Conservation (phyloP, 2,888 invertebrate genomes). For the Cataglyphis cursor region DNA sequence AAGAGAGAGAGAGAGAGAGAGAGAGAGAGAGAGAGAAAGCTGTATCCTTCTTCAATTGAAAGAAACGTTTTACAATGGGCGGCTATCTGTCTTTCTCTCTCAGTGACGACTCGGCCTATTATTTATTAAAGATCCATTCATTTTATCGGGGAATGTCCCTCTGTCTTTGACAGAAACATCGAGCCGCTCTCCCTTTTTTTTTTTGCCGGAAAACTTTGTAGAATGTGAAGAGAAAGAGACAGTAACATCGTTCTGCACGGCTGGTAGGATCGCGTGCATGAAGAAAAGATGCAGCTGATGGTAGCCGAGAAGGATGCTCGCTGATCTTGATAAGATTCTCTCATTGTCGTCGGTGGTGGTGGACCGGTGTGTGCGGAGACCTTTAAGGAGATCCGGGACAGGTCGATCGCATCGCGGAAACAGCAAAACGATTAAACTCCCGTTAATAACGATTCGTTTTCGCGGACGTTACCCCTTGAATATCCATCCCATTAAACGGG, state of each 20-base stretch:
- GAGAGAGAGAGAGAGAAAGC: no score
- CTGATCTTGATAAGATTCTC: slow-evolving; percentile 46
- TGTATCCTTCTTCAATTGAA: slow-evolving; percentile 60
- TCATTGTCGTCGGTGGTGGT: slow-evolving; percentile 33
- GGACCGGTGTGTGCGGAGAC: not conserved
- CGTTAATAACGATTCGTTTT: slow-evolving; percentile 20
- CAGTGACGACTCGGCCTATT: slow-evolving; percentile 68
- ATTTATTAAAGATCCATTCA: slow-evolving; percentile 77
- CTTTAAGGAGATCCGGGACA: slow-evolving; percentile 16
- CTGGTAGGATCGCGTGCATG: slow-evolving; percentile 25
- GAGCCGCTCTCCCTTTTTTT: slow-evolving; percentile 27
- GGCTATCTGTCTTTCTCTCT: slow-evolving; percentile 65
- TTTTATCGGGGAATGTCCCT: slow-evolving; percentile 72
- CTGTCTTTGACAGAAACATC: slow-evolving; percentile 56
- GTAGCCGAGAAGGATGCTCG: slow-evolving; percentile 33
- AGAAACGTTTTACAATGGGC: slow-evolving; percentile 72
- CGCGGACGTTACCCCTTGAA: not conserved
- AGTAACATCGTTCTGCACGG: slow-evolving; percentile 30
- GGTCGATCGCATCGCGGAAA: slow-evolving; percentile 37
- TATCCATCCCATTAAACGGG: not conserved
- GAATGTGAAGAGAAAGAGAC: slow-evolving; percentile 10
- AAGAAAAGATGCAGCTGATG: slow-evolving; percentile 44
- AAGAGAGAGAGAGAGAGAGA: no score
- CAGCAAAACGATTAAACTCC: slow-evolving; percentile 32
- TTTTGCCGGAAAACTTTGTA: slow-evolving; percentile 25